Conservation (phyloP, 1,140 invertebrate species). For the Marisa cornuarietis region DNA sequence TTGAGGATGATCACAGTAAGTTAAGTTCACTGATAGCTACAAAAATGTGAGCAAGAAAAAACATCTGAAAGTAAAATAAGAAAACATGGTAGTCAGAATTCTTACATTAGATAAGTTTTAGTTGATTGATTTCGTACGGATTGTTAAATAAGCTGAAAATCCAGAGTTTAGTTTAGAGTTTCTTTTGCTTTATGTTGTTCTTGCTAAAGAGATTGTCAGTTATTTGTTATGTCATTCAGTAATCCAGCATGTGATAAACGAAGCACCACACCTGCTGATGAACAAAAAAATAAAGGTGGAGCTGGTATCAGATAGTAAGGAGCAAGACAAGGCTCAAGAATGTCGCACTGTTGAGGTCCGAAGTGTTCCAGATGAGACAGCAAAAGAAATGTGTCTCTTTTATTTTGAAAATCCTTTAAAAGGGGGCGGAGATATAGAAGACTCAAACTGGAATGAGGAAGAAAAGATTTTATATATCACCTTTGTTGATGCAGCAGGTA, state of each 20-base stretch:
- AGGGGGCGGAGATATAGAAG: constrained; percentile 37
- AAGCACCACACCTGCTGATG: constrained; percentile 17
- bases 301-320: not conserved
- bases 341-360: constrained; percentile 11
- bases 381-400: constrained; percentile 21
- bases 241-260: constrained; percentile 12
- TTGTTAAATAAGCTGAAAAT: not conserved
- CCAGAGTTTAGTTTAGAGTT: no score
- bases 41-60: no score
- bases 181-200: not conserved
- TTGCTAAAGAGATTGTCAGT: not conserved
- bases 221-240: constrained; percentile 16
- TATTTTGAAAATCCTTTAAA: constrained; percentile 40
- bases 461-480: constrained; percentile 27
- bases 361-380: not conserved
- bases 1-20: constrained; percentile 8
- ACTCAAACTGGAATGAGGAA: constrained; percentile 24
- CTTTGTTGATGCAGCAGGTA: constrained; percentile 38
- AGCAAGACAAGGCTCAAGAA: not conserved
- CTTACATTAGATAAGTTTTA: not conserved
- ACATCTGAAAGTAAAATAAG: not conserved
- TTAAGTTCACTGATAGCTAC: not conserved
- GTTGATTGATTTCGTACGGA: not conserved
- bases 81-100: not conserved
- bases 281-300: constrained; percentile 19